phyloP scores from a whole-genome alignment of 2,888 invertebrate genomes.

The Scaptodrosophila latifasciaeformis region DNA sequence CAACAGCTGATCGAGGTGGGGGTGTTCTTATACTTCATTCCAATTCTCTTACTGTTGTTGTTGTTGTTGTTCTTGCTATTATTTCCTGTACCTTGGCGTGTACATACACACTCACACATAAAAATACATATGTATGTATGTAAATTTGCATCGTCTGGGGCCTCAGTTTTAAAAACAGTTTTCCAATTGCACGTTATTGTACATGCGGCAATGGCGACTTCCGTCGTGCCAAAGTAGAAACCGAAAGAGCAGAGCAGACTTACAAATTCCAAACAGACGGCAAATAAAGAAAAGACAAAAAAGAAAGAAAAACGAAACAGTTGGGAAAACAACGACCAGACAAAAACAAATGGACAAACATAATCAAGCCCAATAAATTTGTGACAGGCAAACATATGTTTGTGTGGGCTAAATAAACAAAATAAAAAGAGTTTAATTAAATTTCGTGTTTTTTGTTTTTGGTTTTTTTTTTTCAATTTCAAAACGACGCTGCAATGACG shows the following conservation, averaged over 20 bases:
- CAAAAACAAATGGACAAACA: constrained; percentile 40
- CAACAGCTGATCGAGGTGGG: constrained; percentile 56
- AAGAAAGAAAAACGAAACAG: constrained; percentile 14
- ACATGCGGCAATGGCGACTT: constrained; percentile 40
- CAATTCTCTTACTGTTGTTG: constrained; percentile 30
- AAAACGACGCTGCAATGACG: too few species aligned
- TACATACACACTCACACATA: neutral
- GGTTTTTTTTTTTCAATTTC: too few species aligned
- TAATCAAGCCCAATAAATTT: constrained; percentile 1
- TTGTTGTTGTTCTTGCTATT: constrained; percentile 27
- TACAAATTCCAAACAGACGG: too few species aligned
- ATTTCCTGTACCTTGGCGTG: constrained; percentile 11
- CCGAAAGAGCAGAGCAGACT: too few species aligned
- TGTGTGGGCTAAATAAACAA: too few species aligned
- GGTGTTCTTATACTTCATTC: constrained; percentile 24
- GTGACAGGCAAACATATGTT: too few species aligned
- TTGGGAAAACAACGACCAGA: constrained; percentile 2
- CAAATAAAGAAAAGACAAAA: constrained; percentile 31
- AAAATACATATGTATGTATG: constrained; percentile 7
- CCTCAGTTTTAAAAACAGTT: neutral
- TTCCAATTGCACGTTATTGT: constrained; percentile 55
- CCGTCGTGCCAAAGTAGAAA: too few species aligned
- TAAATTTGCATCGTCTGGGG: neutral
- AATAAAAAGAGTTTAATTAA: too few species aligned
- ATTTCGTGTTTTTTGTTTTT: too few species aligned